phyloP scores from a whole-genome alignment of 2,113 vertebrate species.

The Antechinus flavipes region DNA sequence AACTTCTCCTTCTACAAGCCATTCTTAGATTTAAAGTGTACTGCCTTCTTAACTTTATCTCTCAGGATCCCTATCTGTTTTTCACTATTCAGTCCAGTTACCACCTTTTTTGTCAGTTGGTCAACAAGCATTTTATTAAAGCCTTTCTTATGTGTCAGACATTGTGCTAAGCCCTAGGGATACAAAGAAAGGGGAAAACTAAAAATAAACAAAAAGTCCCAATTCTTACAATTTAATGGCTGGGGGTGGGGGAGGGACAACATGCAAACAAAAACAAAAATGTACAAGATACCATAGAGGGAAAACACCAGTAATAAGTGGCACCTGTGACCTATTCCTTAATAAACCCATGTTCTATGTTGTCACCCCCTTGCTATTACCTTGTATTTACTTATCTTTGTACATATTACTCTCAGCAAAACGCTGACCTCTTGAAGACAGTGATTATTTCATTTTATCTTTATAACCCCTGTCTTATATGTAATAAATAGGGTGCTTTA shows the following conservation, averaged over 20 bases:
- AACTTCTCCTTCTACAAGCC: too few species aligned
- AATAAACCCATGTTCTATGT: neutral
- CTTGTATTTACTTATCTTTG: neutral
- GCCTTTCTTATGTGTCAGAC: neutral
- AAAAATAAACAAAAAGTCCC: neutral
- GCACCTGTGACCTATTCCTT: neutral
- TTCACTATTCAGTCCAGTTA: neutral
- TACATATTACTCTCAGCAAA: neutral
- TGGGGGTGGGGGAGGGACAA: neutral
- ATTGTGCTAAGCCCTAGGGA: neutral
- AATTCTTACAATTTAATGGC: neutral
- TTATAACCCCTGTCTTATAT: neutral
- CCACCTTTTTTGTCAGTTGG: neutral
- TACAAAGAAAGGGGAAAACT: constrained; percentile 16
- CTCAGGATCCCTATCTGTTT: neutral
- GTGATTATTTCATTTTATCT: neutral
- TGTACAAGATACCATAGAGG: neutral
- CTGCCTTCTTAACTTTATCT: neutral
- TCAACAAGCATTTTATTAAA: neutral
- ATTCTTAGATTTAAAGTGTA: neutral
- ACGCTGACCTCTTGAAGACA: neutral
- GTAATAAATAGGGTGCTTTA: neutral
- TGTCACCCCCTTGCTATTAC: neutral
- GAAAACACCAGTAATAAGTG: neutral
- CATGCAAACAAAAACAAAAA: neutral